Percentiles rank a stretch among this genome's conserved stretches.
phyloP scores from a whole-genome alignment of 1,140 invertebrate genomes.

The Drosophila burlai region DNA sequence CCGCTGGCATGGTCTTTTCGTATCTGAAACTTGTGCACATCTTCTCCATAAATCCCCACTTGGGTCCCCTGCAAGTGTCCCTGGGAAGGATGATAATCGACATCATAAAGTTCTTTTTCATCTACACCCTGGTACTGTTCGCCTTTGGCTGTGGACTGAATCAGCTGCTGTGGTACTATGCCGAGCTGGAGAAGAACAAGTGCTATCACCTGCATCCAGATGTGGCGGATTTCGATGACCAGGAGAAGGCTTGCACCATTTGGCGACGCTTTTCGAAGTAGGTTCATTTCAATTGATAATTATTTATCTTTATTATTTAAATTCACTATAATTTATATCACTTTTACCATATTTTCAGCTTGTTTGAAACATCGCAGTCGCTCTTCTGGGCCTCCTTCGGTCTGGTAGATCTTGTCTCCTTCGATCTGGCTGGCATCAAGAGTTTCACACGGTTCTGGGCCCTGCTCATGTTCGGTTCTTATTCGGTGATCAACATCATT shows the following conservation, averaged over 20 bases:
- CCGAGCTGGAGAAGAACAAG: constrained; percentile 93
- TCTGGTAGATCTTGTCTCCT: constrained; percentile 93
- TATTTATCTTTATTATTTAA: background rate
- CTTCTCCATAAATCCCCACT: constrained; percentile 97
- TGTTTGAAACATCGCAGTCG: constrained; percentile 97
- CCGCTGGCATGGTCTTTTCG: constrained; percentile 97
- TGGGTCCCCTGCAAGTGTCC: constrained; percentile 95
- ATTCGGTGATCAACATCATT: constrained; percentile 96
- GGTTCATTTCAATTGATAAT: constrained; percentile 17
- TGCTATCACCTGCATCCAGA: constrained; percentile 91
- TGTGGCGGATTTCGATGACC: constrained; percentile 90
- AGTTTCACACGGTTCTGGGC: constrained; percentile 95
- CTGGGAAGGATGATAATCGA: constrained; percentile 96
- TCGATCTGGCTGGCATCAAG: constrained; percentile 94
- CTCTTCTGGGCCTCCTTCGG: constrained; percentile 98
- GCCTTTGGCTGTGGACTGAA: constrained; percentile 97
- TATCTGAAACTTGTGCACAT: constrained; percentile 97
- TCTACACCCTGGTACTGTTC: constrained; percentile 95
- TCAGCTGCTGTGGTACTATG: constrained; percentile 97
- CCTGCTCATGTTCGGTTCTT: constrained; percentile 94
- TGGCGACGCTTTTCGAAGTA: constrained; percentile 95
- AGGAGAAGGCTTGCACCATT: constrained; percentile 93
- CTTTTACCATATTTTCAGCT: constrained; percentile 86
- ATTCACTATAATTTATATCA: constrained; percentile 9
- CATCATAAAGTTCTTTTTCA: constrained; percentile 97